A percentile compares a stretch with the other conserved stretches of the same genome.
phyloP scores from a whole-genome alignment of 2,797 vertebrate species.

The Myripristis jacobus region DNA sequence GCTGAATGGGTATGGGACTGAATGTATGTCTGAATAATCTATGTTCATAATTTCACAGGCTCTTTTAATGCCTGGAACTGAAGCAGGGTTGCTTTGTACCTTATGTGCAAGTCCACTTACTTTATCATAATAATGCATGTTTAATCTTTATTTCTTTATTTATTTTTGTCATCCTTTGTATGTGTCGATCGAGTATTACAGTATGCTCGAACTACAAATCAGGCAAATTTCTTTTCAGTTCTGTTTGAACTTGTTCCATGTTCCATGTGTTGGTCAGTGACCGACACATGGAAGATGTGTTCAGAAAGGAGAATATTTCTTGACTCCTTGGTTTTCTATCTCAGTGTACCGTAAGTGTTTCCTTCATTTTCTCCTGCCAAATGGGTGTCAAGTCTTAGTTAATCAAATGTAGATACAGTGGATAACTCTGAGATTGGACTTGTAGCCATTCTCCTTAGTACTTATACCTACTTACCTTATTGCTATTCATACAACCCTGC shows the following conservation, averaged over 20 bases:
- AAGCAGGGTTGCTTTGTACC: constrained; percentile 59
- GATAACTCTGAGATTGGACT: constrained; percentile 37
- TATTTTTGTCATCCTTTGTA: constrained; percentile 51
- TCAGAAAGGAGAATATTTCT: constrained; percentile 51
- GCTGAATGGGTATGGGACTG: constrained; percentile 63
- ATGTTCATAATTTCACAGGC: constrained; percentile 60
- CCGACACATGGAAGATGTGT: constrained; percentile 43
- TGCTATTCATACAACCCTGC: constrained; percentile 38
- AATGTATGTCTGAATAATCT: constrained; percentile 71
- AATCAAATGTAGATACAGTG: constrained; percentile 30
- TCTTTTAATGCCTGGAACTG: constrained; percentile 58
- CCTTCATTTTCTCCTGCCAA: constrained; percentile 72
- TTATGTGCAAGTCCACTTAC: constrained; percentile 50
- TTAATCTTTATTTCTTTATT: no score
- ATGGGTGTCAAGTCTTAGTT: constrained; percentile 45
- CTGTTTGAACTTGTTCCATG: constrained; percentile 46
- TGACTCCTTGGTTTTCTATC: constrained; percentile 63
- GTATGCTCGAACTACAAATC: constrained; percentile 58
- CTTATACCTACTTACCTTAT: constrained; percentile 39
- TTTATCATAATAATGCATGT: constrained; percentile 61
- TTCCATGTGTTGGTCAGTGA: constrained; percentile 42
- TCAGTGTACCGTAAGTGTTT: constrained; percentile 70
- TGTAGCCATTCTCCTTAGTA: constrained; percentile 44
- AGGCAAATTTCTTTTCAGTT: constrained; percentile 39
- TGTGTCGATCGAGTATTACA: constrained; percentile 43